A percentile compares a stretch with the other conserved stretches of the same genome.
Conservation (phyloP, 2,888 invertebrate genomes). For the Athalia circularis region DNA sequence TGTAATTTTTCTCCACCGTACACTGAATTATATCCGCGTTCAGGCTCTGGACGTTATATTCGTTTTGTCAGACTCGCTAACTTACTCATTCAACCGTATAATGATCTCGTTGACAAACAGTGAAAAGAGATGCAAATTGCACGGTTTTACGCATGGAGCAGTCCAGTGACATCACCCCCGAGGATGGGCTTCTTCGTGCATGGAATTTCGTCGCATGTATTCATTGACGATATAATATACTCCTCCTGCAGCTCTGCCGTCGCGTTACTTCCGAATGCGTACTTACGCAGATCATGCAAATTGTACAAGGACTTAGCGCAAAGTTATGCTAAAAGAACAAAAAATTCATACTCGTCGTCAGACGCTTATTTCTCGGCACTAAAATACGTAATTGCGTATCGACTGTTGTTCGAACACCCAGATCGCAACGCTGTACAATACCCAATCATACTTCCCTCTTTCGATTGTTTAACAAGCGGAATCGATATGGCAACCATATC, state of each 20-base stretch:
- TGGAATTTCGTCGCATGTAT: constrained; percentile 20
- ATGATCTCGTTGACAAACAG: constrained; percentile 36
- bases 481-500: no score
- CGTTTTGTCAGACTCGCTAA: constrained; percentile 28
- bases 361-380: no score
- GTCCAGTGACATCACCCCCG: constrained; percentile 1
- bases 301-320: neutral
- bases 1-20: no score
- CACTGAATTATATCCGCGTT: neutral
- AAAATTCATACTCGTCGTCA: no score
- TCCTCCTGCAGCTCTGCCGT: neutral
- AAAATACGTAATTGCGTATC: no score
- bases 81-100: constrained; percentile 8
- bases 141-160: neutral
- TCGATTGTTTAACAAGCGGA: no score
- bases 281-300: constrained; percentile 6
- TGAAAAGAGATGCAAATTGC: constrained; percentile 30
- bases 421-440: no score
- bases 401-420: no score
- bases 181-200: neutral
- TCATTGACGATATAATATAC: constrained; percentile 13
- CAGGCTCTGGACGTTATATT: neutral
- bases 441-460: no score
- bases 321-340: no score
- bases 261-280: neutral